Conservation (phyloP, 2,888 invertebrate species). For the Pecten maximus region DNA sequence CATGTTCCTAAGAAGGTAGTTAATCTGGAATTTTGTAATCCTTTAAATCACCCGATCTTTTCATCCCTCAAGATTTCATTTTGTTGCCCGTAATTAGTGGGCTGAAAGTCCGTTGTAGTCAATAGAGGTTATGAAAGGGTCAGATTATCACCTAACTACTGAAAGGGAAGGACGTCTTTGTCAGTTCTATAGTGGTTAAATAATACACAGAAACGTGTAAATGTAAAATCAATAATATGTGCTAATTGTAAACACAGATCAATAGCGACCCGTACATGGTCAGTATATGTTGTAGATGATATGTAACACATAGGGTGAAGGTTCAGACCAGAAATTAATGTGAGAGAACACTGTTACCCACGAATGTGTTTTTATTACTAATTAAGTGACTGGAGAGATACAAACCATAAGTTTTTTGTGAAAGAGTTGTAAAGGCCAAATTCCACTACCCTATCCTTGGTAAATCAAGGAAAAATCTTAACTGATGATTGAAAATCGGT, state of each 20-base stretch:
- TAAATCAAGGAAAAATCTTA: too few species aligned
- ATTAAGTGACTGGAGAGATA: too few species aligned
- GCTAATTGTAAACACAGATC: slow-evolving; percentile 13
- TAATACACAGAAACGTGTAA: not conserved
- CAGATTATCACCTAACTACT: not conserved
- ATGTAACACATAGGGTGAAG: too few species aligned
- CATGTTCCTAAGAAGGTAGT: not conserved
- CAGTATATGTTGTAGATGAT: not conserved
- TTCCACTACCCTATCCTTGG: too few species aligned
- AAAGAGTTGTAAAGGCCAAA: too few species aligned
- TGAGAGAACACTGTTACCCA: too few species aligned
- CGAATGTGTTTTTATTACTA: too few species aligned
- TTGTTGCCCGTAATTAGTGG: not conserved
- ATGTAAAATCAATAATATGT: not conserved
- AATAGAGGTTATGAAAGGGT: not conserved
- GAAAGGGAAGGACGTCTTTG: not conserved
- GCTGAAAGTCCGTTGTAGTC: not conserved
- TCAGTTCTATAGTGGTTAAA: not conserved
- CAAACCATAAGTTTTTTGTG: too few species aligned
- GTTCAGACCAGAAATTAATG: too few species aligned
- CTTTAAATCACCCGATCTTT: not conserved
- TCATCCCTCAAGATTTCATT: not conserved
- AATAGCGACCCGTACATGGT: not conserved
- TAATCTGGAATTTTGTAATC: not conserved
- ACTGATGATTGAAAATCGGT: too few species aligned